Percentiles rank a stretch among this genome's conserved stretches.
Evolutionary conservation across 2,113 vertebrate species (phyloP).

Genomic region (Megaleporinus macrocephalus): DNA sequence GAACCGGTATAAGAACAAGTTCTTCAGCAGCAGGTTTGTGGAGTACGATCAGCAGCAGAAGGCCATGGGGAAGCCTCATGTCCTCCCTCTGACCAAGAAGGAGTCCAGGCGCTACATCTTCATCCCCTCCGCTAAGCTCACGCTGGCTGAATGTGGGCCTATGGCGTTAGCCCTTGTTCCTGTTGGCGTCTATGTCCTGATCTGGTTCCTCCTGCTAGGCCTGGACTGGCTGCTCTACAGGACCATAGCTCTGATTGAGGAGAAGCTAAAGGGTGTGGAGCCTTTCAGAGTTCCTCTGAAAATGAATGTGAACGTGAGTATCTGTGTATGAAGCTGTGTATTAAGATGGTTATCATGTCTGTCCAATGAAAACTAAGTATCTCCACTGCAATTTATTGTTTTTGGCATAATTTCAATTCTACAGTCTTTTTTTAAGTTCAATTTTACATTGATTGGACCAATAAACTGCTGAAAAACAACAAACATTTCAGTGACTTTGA

Average conservation of each 20-base stretch:
- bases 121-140: conserved; percentile 70
- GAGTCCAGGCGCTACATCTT: conserved; percentile 69
- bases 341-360: too few species aligned
- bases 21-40: conserved; percentile 78
- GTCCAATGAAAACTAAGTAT: too few species aligned
- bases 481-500: too few species aligned
- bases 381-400: too few species aligned
- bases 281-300: conserved; percentile 72
- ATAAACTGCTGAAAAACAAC: too few species aligned
- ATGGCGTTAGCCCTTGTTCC: conserved; percentile 72
- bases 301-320: conserved; percentile 74
- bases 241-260: conserved; percentile 74
- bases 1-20: conserved; percentile 75
- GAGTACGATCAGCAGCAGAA: conserved; percentile 72
- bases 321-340: neutral
- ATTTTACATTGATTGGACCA: too few species aligned
- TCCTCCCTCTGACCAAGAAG: conserved; percentile 77
- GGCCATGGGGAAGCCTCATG: conserved; percentile 59
- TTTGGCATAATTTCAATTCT: too few species aligned
- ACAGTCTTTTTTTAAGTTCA: too few species aligned
- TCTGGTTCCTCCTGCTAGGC: conserved; percentile 75
- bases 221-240: conserved; percentile 78
- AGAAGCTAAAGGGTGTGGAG: conserved; percentile 71
- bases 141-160: conserved; percentile 66
- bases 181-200: conserved; percentile 67